Base-by-base conservation (phyloP, 1,140 invertebrate genomes). In the Sminthurides bifidus region DNA sequence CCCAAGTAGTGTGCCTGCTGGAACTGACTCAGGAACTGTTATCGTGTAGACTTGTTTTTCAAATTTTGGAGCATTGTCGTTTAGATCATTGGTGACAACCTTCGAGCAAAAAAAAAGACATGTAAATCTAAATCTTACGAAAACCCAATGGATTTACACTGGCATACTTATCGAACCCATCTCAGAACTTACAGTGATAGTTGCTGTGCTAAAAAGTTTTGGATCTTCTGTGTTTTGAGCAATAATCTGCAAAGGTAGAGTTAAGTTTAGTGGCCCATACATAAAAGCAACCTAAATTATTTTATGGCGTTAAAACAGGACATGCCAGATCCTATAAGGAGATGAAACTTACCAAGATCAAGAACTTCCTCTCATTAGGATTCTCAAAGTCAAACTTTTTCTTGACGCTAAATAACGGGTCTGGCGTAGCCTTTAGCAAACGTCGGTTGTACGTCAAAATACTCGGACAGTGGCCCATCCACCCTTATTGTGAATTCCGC, bases 291-390 rank as follows among this genome's bases (percentile, higher is more conserved):
- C n/a, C n/a, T 35, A 35, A 35, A 10, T 35, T 35, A 10, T 10
- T 10, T 35, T 10, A 35, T 35, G 10, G 33, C 10, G 10, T 43
- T 43, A 43, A 43, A 12, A 43, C 14, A 10, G 21, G 6, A 43
- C 19, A 58, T 43, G 43, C 27, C 23, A 54, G 37, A 31, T 15
- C 17, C 33, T 15, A 17, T 30, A 15, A 30, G n/a, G 14, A 37
- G 29, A 23, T 37, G 19, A 21, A 37, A 67, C 71, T 76, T 70
- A 87, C 86, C 67, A 90, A 73, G 29, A 92, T 77, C 63, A 92
- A 85, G 68, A 91, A 93, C 72, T 92, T 91, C 56, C 87, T 76
- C 68, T 92, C 85, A 73, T 92, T 92, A 24, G 86, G 86, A 74
- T 93, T 87, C 68, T 92, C 88, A 67, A 88, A 92, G 69, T 92